These are phyloP conservation scores for Leuciscus idus DNA, from an alignment of 2,113 vertebrate species.

Conservation along the genomic window DNA sequence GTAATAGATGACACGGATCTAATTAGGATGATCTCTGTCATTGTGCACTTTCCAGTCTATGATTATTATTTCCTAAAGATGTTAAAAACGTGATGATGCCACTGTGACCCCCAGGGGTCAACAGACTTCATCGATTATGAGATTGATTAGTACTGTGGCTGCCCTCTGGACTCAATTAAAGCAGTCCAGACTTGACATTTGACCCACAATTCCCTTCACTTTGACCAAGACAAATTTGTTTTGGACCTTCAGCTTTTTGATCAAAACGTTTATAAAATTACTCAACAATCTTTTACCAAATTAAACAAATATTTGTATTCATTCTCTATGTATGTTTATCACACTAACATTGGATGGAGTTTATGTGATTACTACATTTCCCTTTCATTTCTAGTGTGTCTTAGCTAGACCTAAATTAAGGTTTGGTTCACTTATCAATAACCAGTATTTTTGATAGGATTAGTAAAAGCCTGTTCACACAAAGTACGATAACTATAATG, in stretches of 20 bases:
- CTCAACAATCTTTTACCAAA: background rate
- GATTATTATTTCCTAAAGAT: background rate
- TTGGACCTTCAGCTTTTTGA: background rate
- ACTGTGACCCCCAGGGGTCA: background rate
- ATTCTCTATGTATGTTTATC: background rate
- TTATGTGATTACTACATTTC: background rate
- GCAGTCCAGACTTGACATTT: background rate
- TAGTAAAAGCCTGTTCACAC: background rate
- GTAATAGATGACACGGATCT: background rate
- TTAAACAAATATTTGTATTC: background rate
- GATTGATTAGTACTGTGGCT: background rate
- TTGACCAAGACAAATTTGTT: background rate
- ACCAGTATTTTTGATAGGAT: too few species aligned
- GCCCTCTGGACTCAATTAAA: background rate
- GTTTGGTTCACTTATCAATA: too few species aligned
- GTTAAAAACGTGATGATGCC: background rate
- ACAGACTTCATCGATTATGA: background rate
- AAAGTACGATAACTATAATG: background rate
- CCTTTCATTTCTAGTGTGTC: too few species aligned
- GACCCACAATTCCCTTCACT: background rate
- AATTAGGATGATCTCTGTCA: background rate
- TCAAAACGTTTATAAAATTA: background rate
- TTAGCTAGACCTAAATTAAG: too few species aligned
- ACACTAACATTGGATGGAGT: background rate
- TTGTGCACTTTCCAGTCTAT: background rate